Base-by-base conservation (phyloP, 2,888 invertebrate species). In the Ormyrus pomaceus region DNA sequence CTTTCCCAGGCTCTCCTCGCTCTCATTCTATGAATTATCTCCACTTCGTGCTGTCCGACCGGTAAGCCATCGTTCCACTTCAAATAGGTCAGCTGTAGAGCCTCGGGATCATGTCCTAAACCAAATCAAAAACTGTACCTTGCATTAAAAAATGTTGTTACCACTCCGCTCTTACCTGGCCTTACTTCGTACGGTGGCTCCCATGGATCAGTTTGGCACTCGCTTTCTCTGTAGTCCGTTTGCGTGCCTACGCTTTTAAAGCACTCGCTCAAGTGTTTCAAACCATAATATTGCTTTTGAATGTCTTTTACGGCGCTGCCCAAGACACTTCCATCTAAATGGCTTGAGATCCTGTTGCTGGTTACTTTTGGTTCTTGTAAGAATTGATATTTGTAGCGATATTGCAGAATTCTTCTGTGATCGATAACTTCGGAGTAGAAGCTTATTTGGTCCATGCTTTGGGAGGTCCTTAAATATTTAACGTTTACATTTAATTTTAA, bases 131-230 rank as follows among this genome's bases (percentile, higher is more conserved):
- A 71, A 34, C 59, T 59, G 10, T 64, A 64, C 4, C 34, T 34
- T 34, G 3, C 46, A 59, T 59, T 46, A 48, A 19, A 71, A 6
- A 69, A 34, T 3, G 3, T 34, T 4, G 34, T 34, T 34, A 4
- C 4, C 4, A 34, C 34, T 34, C 34, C 4, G 58, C 19, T 5
- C 6, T 64, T 82, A 87, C 88, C 86, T 83, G 83, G 64, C 77
- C 76, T 65, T 51, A 94, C 89, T 77, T 90, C 91, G 86, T 92
- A 93, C 1, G 93, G 92, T 0, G 96, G 95, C 82, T 95, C 94
- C 94, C 96, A 96, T 0, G 96, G 96, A 11, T 92, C 91, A 0
- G 96, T 96, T 90, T 96, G 96, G 0, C 95, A 93, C 83, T 95
- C 95, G 0, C 94, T 94, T 85, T 96, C 96, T 79, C 96, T 93